Evolutionary conservation across 1,140 invertebrate species (phyloP).

Genomic region (Tetramorium alpestre): DNA sequence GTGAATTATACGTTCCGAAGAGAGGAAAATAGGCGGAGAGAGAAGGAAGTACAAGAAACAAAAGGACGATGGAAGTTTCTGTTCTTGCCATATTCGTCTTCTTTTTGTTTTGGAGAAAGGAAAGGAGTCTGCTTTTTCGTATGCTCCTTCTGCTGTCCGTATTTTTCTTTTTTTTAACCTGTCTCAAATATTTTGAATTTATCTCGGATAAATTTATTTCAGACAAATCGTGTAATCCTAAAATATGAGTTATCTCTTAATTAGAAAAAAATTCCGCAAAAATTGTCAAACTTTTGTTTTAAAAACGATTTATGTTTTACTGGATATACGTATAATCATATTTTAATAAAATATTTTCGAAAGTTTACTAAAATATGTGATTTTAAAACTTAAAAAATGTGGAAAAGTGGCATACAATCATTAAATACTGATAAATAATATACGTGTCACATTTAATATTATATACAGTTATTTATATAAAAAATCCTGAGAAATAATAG

Average conservation of each 20-base stretch:
- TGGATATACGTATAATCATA: neutral
- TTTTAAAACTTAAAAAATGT: neutral
- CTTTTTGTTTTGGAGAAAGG: neutral
- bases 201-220: neutral
- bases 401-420: neutral
- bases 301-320: neutral
- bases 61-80: slow-evolving; percentile 18
- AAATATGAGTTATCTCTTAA: neutral
- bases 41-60: neutral
- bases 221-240: neutral
- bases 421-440: neutral
- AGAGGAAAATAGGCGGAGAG: slow-evolving; percentile 11
- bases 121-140: neutral
- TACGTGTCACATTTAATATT: neutral
- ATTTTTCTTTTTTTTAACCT: neutral
- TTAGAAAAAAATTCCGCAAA: neutral
- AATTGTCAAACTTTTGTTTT: neutral
- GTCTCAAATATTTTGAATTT: slow-evolving; percentile 6
- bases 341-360: neutral
- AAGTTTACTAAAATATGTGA: neutral
- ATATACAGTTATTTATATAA: neutral
- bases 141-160: neutral
- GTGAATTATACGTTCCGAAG: slow-evolving; percentile 35
- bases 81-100: slow-evolving; percentile 11
- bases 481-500: neutral